phyloP scores from a whole-genome alignment of 2,888 invertebrate genomes.

The Lagria hirta region DNA sequence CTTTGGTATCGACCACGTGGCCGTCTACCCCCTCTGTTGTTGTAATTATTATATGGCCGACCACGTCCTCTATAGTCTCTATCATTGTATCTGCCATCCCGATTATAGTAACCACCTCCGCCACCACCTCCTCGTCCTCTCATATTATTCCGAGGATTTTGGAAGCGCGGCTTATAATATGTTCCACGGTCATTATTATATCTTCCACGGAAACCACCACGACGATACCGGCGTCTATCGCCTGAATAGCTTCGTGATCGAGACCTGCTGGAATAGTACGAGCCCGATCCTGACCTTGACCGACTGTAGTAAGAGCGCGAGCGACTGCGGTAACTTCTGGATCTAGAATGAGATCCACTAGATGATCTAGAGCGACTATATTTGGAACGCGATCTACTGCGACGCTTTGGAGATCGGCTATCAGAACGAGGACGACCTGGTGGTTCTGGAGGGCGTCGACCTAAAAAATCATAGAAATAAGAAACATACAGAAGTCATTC shows the following conservation, averaged over 20 bases:
- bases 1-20: constrained; percentile 49
- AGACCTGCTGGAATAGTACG: constrained; percentile 61
- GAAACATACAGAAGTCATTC: too few species aligned
- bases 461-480: too few species aligned
- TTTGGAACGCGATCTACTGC: constrained; percentile 65
- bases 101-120: constrained; percentile 46
- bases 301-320: constrained; percentile 66
- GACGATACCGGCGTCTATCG: constrained; percentile 51
- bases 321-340: constrained; percentile 53
- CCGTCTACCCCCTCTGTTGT: constrained; percentile 43
- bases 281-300: constrained; percentile 54
- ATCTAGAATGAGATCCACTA: constrained; percentile 56
- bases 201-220: constrained; percentile 55
- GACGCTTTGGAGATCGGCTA: constrained; percentile 64
- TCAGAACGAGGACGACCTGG: constrained; percentile 56
- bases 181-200: constrained; percentile 74
- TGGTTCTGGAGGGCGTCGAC: constrained; percentile 53
- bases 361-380: constrained; percentile 53
- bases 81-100: constrained; percentile 49
- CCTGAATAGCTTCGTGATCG: constrained; percentile 61
- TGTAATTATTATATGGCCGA: constrained; percentile 46
- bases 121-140: constrained; percentile 55
- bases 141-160: constrained; percentile 60
- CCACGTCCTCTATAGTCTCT: constrained; percentile 49
- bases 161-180: constrained; percentile 78